These are phyloP conservation scores for Tribolium madens DNA, from an alignment of 1,140 invertebrate species.

Conservation along the genomic window DNA sequence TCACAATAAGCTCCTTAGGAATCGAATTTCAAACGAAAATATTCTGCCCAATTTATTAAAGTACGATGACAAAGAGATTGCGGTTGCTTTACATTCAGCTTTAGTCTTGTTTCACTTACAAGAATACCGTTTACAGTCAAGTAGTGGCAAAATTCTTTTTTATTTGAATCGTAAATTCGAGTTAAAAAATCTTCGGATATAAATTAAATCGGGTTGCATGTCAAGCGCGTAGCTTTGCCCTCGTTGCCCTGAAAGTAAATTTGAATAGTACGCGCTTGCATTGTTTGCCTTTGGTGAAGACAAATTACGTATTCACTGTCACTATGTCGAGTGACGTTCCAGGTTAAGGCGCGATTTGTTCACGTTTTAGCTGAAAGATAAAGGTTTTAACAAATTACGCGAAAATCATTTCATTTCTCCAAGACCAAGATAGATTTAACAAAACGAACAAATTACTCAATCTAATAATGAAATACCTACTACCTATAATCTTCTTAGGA, in stretches of 20 bases:
- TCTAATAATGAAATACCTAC: too few relatives aligned
- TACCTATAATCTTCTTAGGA: too few relatives aligned
- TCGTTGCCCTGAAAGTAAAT: conserved; percentile 18
- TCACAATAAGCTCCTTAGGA: background rate
- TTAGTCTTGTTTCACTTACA: background rate
- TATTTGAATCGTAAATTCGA: background rate
- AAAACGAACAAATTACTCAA: too few relatives aligned
- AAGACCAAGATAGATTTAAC: too few relatives aligned
- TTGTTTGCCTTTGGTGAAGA: conserved; percentile 22
- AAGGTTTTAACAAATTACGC: background rate
- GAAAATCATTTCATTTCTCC: background rate
- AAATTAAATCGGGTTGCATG: conserved; percentile 21
- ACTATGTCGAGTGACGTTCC: conserved; percentile 2
- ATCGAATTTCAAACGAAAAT: background rate
- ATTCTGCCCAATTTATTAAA: background rate
- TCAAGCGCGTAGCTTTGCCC: conserved; percentile 4
- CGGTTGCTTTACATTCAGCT: background rate
- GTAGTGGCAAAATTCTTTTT: background rate
- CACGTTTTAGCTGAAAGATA: background rate
- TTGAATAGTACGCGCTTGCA: conserved; percentile 19
- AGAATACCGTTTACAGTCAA: background rate
- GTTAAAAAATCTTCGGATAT: conserved; percentile 2
- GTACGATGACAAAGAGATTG: background rate
- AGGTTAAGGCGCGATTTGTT: conserved; percentile 1
- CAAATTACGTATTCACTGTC: conserved; percentile 27